phyloP scores from a whole-genome alignment of 1,140 invertebrate species.

The Panagrolaimus sp. region DNA sequence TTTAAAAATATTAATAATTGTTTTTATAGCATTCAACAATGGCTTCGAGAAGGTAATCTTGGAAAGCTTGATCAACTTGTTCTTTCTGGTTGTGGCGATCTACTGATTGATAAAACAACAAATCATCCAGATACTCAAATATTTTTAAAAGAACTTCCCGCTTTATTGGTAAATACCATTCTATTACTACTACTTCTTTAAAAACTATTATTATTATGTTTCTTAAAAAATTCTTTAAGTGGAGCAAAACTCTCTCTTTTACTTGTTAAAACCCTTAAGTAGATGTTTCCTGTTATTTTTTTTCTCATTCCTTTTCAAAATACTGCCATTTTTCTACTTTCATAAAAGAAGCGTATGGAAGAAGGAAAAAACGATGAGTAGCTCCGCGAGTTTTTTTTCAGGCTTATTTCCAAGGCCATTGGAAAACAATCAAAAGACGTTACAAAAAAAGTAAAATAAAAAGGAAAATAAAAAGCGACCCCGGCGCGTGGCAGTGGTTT shows the following conservation, averaged over 20 bases:
- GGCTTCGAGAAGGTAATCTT: constrained; percentile 59
- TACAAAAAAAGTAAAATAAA: too few species aligned
- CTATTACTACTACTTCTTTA: constrained; percentile 29
- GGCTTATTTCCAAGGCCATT: constrained; percentile 3
- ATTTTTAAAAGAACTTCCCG: constrained; percentile 68
- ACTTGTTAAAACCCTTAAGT: not conserved
- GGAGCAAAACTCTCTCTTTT: too few species aligned
- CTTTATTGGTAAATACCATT: constrained; percentile 65
- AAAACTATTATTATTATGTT: constrained; percentile 25
- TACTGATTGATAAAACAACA: constrained; percentile 68
- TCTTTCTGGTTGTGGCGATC: constrained; percentile 62
- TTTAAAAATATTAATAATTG: not conserved
- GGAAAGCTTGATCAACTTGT: constrained; percentile 60
- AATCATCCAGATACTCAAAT: constrained; percentile 66
- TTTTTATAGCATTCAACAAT: constrained; percentile 62
- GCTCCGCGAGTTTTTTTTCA: not conserved
- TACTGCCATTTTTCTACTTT: not conserved
- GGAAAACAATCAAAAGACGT: not conserved
- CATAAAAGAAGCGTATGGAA: not conserved
- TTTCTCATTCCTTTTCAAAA: not conserved
- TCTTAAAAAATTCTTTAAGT: not conserved
- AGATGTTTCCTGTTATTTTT: constrained; percentile 12
- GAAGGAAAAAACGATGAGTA: not conserved
- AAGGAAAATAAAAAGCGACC: too few species aligned
- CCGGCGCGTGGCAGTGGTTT: not conserved